Evolutionary conservation across 2,797 vertebrate species (phyloP).

Genomic region (Galagoides demidoff): DNA sequence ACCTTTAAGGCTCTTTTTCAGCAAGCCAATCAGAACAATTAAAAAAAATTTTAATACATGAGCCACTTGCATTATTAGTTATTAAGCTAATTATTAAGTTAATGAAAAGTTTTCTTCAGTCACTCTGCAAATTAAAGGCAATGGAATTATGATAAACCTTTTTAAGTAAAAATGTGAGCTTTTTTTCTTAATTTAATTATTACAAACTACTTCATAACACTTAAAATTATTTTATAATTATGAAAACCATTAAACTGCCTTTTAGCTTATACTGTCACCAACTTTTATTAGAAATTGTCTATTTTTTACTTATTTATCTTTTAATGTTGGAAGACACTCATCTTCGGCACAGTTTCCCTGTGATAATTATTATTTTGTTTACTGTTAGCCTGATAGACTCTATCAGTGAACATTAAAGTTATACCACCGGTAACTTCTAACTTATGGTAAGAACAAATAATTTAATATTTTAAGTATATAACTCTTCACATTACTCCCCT

Average conservation of each 20-base stretch:
- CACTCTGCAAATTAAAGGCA: constrained; percentile 49
- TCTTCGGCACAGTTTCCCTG: neutral
- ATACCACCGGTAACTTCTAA: neutral
- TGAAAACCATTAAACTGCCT: neutral
- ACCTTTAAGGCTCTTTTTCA: neutral
- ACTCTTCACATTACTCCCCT: neutral
- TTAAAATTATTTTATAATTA: constrained; percentile 37
- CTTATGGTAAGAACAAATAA: neutral
- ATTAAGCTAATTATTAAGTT: constrained; percentile 60
- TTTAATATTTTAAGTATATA: neutral
- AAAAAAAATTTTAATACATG: constrained; percentile 29
- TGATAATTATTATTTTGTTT: neutral
- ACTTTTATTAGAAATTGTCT: constrained; percentile 2
- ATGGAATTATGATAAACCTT: constrained; percentile 9
- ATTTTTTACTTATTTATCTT: constrained; percentile 21
- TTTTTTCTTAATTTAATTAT: constrained; percentile 66
- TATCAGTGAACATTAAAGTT: neutral
- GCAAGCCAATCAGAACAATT: constrained; percentile 20
- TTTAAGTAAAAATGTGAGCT: constrained; percentile 43
- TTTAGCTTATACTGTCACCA: neutral
- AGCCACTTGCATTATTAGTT: constrained; percentile 52
- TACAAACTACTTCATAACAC: neutral
- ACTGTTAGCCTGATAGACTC: neutral
- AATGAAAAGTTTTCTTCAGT: constrained; percentile 38
- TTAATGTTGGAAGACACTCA: neutral